phyloP scores from a whole-genome alignment of 2,888 invertebrate genomes.

The Pycnomerus fuliginosus region DNA sequence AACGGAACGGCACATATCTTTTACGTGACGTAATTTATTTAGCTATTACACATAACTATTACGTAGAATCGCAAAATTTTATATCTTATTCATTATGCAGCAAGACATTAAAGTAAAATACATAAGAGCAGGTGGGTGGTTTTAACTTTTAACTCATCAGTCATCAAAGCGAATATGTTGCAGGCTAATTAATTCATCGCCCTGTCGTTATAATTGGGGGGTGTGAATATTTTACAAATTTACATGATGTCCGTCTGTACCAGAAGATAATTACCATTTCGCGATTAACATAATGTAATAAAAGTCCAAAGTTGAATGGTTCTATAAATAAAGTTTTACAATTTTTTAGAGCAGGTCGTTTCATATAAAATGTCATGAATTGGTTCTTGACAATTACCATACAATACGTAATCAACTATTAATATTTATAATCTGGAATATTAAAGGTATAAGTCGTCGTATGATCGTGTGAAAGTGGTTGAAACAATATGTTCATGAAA shows the following conservation, averaged over 20 bases:
- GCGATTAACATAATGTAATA: slow-evolving; percentile 13
- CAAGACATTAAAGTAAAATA: no score
- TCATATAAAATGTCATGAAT: slow-evolving; percentile 17
- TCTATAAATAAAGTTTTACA: slow-evolving; percentile 13
- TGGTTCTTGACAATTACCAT: slow-evolving; percentile 21
- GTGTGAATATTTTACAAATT: slow-evolving; percentile 17
- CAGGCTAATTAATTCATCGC: slow-evolving; percentile 8
- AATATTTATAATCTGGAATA: slow-evolving; percentile 10
- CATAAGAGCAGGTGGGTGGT: no score
- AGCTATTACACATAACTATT: no score
- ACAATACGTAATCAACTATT: slow-evolving; percentile 19
- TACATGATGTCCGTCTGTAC: slow-evolving; percentile 11
- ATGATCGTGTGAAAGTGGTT: slow-evolving; percentile 2
- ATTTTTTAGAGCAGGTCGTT: slow-evolving; percentile 4
- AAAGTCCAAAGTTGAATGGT: slow-evolving; percentile 9
- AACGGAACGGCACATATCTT: no score
- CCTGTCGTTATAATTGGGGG: slow-evolving; percentile 11
- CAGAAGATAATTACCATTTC: slow-evolving; percentile 17
- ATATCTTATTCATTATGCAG: no score
- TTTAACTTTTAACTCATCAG: no score
- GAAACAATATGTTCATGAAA: slow-evolving; percentile 8
- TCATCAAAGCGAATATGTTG: slow-evolving; percentile 14
- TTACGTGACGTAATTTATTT: no score
- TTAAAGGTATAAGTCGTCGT: no score
- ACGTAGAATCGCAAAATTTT: no score